phyloP scores from a whole-genome alignment of 2,113 vertebrate species.

The Cacatua alba region DNA sequence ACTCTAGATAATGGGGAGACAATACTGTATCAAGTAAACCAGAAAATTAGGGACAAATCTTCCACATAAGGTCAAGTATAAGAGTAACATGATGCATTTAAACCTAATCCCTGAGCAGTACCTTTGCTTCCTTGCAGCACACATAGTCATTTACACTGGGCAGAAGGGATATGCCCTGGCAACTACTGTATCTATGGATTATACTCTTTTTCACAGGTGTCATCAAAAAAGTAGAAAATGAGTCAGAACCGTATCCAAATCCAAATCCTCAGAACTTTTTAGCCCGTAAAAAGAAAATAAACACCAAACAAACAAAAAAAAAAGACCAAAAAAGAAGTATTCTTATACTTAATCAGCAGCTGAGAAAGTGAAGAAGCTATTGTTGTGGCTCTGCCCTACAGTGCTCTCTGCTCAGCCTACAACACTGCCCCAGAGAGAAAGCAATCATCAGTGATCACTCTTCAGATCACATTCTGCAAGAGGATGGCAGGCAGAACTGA shows the following conservation, averaged over 20 bases:
- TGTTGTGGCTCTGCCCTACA: accelerated
- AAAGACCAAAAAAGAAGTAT: too few relatives aligned
- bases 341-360: neutral
- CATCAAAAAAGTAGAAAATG: neutral
- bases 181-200: neutral
- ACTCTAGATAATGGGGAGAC: neutral
- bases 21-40: neutral
- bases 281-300: neutral
- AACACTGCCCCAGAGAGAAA: neutral
- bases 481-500: neutral
- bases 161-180: neutral
- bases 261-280: neutral
- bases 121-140: neutral
- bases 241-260: neutral
- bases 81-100: neutral
- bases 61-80: neutral
- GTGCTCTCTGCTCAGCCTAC: neutral
- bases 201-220: neutral
- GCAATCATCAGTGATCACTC: accelerated
- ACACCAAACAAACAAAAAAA: neutral
- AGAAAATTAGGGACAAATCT: neutral
- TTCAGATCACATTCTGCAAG: neutral
- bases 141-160: neutral
- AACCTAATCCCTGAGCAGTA: neutral
- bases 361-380: neutral